Conservation (phyloP, 2,113 vertebrate species). For the Centropus bengalensis region DNA sequence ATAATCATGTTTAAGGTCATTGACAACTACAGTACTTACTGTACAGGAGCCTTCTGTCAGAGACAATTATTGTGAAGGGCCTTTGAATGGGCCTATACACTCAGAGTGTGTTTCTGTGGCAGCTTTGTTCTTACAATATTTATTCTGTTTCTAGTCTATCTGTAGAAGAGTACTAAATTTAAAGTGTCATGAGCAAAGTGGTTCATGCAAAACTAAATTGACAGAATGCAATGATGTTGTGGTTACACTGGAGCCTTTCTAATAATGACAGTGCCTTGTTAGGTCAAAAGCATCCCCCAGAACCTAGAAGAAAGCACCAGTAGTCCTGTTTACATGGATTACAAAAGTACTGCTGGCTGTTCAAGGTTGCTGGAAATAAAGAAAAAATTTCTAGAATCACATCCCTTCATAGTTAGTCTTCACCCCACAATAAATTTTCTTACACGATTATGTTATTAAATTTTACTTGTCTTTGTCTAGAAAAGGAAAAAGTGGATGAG, state of each 20-base stretch:
- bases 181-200: not conserved
- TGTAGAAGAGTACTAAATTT: conserved; percentile 9
- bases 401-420: not conserved
- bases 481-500: not conserved
- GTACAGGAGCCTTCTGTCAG: conserved; percentile 50
- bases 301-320: not conserved
- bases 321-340: not conserved
- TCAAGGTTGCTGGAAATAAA: not conserved
- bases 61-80: conserved; percentile 32
- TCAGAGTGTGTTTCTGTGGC: not conserved
- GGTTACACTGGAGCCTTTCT: not conserved
- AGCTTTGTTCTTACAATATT: conserved; percentile 56
- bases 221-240: not conserved
- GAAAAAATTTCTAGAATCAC: not conserved
- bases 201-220: conserved; percentile 50
- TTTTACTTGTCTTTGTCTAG: not conserved
- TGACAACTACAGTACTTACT: conserved; percentile 29
- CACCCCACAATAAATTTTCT: not conserved
- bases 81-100: conserved; percentile 26
- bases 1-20: conserved; percentile 46
- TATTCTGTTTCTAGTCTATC: conserved; percentile 50
- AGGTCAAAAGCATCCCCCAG: not conserved
- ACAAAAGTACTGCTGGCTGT: not conserved
- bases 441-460: fast-evolving
- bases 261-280: not conserved